Conservation (phyloP, 2,888 invertebrate species). For the Norana najaformis region DNA sequence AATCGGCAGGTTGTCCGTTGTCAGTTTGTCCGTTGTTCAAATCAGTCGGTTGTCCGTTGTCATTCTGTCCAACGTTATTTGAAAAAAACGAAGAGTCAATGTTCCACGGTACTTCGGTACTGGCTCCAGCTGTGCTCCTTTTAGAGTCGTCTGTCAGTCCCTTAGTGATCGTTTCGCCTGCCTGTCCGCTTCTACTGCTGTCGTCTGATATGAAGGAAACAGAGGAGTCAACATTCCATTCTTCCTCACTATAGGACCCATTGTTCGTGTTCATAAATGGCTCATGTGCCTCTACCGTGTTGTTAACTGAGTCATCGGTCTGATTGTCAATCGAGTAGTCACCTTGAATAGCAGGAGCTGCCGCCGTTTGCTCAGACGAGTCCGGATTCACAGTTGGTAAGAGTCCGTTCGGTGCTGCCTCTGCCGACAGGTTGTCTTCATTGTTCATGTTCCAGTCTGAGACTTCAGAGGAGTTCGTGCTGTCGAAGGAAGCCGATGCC, state of each 20-base stretch:
- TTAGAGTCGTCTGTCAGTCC: background rate
- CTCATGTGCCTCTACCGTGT: background rate
- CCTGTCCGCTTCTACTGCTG: background rate
- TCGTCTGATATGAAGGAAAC: background rate
- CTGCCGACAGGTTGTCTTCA: background rate
- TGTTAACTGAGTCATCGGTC: background rate
- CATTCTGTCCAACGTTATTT: background rate
- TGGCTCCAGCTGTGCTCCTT: background rate
- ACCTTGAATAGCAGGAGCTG: background rate
- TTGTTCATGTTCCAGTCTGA: background rate
- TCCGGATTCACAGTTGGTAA: background rate
- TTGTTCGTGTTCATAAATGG: background rate
- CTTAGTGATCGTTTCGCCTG: background rate
- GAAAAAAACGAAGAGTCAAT: background rate
- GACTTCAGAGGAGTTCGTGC: background rate
- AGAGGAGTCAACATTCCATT: background rate
- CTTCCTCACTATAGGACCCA: background rate
- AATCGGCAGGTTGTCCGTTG: background rate
- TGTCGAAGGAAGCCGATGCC: background rate
- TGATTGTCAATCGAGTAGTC: background rate
- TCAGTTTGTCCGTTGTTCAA: background rate
- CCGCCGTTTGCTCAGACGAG: background rate
- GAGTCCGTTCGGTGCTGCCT: background rate
- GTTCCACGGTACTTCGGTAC: background rate
- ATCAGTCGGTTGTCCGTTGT: background rate